A percentile compares a stretch with the other conserved stretches of the same genome.
These are phyloP conservation scores for Lottia scabra DNA, from an alignment of 2,888 invertebrate genomes.

Conservation along the genomic window DNA sequence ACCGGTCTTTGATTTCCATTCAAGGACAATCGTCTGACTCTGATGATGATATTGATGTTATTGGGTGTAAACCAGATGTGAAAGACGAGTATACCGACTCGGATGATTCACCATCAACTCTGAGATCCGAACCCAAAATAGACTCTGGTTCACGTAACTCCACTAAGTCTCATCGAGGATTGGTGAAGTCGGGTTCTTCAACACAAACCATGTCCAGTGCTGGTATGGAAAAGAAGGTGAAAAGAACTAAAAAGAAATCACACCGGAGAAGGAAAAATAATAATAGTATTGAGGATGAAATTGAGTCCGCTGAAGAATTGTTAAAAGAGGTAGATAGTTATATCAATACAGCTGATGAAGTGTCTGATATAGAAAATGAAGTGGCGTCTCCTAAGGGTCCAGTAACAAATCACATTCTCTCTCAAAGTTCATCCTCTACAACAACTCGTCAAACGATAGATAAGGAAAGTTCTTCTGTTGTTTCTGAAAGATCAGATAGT, in stretches of 20 bases:
- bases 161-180: not conserved
- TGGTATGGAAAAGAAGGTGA: not conserved
- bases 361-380: slow-evolving; percentile 39
- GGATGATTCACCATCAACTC: not conserved
- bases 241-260: not conserved
- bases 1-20: not conserved
- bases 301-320: not conserved
- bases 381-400: slow-evolving; percentile 21
- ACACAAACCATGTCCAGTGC: not conserved
- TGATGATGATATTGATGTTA: not conserved
- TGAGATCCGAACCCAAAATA: not conserved
- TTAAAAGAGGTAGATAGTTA: not conserved
- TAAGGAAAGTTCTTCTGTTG: no score
- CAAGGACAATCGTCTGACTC: not conserved
- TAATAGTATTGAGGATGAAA: not conserved
- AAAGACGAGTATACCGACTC: not conserved
- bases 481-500: no score
- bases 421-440: no score
- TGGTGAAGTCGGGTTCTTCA: not conserved
- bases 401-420: slow-evolving; percentile 8
- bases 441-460: no score
- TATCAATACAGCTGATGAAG: slow-evolving; percentile 37
- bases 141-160: not conserved
- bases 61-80: not conserved
- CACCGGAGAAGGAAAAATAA: not conserved